These are phyloP conservation scores for Hyaena hyaena DNA, from an alignment of 2,113 vertebrate genomes.

Conservation along the genomic window DNA sequence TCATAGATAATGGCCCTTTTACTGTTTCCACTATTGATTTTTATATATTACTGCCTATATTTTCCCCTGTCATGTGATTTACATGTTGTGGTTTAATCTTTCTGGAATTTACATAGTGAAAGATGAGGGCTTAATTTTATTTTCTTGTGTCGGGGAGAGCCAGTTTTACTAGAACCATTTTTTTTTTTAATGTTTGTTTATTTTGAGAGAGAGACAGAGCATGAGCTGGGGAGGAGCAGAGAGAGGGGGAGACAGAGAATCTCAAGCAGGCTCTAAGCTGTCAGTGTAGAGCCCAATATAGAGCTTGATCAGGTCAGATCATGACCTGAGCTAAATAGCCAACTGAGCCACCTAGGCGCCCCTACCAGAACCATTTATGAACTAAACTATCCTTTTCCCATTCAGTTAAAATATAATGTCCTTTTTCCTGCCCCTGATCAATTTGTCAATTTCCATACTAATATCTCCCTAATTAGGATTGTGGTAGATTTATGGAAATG, in stretches of 20 bases:
- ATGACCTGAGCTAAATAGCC: no score
- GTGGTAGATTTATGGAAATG: not conserved
- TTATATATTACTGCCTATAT: not conserved
- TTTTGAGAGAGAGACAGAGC: no score
- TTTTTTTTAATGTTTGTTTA: no score
- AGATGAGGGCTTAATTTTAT: not conserved
- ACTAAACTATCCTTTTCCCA: not conserved
- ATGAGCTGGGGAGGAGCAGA: no score
- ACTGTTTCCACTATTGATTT: not conserved
- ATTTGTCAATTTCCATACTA: not conserved
- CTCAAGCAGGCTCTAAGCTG: no score
- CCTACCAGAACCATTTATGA: not conserved
- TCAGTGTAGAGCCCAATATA: no score
- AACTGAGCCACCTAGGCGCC: no score
- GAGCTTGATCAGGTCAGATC: no score
- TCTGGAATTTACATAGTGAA: not conserved
- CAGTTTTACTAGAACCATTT: not conserved
- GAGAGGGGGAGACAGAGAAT: no score
- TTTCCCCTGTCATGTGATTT: not conserved
- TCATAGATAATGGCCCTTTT: not conserved
- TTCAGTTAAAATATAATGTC: not conserved
- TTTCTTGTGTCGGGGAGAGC: not conserved
- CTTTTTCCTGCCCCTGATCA: not conserved
- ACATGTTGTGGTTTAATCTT: not conserved
- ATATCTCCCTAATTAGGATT: not conserved